These are phyloP conservation scores for Hyla sarda DNA, from an alignment of 2,113 vertebrate genomes.

Conservation along the genomic window DNA sequence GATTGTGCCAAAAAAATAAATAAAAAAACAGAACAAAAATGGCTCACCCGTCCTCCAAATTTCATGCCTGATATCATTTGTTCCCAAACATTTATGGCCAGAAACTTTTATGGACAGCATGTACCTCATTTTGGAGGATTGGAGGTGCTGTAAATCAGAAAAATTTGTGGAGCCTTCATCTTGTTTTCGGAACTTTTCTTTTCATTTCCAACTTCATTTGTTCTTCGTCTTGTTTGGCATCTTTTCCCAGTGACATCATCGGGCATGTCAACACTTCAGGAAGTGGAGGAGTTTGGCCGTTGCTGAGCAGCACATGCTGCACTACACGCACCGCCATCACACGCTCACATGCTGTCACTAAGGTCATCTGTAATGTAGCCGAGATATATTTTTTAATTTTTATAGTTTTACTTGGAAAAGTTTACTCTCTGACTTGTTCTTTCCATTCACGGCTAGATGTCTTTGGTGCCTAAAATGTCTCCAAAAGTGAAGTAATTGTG, in stretches of 20 bases:
- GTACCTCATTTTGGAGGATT: too few relatives aligned
- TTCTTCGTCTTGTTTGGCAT: slow-evolving; percentile 7
- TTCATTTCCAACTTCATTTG: background rate
- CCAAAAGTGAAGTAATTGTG: background rate
- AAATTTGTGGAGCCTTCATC: background rate
- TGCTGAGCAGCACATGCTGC: background rate
- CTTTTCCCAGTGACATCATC: background rate
- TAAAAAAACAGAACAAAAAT: too few relatives aligned
- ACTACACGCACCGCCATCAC: background rate
- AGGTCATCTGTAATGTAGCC: background rate
- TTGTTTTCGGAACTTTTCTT: background rate
- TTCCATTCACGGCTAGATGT: background rate
- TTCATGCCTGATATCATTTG: too few relatives aligned
- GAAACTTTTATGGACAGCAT: too few relatives aligned
- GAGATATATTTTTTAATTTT: background rate
- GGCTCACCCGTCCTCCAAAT: too few relatives aligned
- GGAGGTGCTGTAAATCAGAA: too few relatives aligned
- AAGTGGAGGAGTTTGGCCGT: background rate
- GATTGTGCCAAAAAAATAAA: too few relatives aligned
- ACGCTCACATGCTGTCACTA: background rate
- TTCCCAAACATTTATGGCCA: too few relatives aligned
- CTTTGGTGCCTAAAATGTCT: background rate
- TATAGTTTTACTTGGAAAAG: slow-evolving; percentile 2
- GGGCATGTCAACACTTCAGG: slow-evolving; percentile 1
- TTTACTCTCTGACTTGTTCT: background rate